Base-by-base conservation (phyloP, 2,888 invertebrate species). In the Patella caerulea region DNA sequence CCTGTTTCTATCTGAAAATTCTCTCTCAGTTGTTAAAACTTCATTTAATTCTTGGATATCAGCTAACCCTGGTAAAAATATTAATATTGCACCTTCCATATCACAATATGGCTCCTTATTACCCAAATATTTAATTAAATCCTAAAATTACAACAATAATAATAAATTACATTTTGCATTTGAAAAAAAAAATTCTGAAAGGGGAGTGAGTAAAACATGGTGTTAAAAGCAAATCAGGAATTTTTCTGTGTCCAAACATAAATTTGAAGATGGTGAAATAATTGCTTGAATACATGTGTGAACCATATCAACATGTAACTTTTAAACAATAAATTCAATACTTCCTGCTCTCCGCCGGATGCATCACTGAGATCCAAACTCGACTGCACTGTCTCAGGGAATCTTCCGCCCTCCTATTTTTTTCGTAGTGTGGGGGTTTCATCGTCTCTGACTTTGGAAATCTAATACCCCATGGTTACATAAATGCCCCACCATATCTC, bases 31-130 rank as follows among this genome's bases (percentile, higher is more conserved):
- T 29, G 81, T 80, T 45, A 91, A 77, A 15, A 85, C 81, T 74
- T 91, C 90, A 77, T 89, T 85, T 71, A 91, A 79, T 73, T 90
- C 90, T 75, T 90, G 90, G 9, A 91, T 91, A 76, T 90, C 88
- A 4, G 89, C 82, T 52, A 90, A 77, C 17, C 91, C 91, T 14
- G 91, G 91, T 53, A 91, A 83, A 77, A 91, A 91, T 69, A 91
- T 84, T 17, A 91, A 84, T n/a, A 91, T 87, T 17, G 90, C 88
- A 2, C 91, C 91, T 45, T 86, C 84, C 69, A 87, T 74, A 9
- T 83, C 71, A 59, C 79, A 71, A 78, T 84, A 89, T 29, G 81
- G 76, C 2, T 78, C 78, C 76, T 83, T 79, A 70, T 78, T 83
- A 19, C 85, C 86, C 15, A 90, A 73, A 73, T 86, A 84, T 34